Conservation (phyloP, 1,140 invertebrate species). For the Lasaia peninsularis region DNA sequence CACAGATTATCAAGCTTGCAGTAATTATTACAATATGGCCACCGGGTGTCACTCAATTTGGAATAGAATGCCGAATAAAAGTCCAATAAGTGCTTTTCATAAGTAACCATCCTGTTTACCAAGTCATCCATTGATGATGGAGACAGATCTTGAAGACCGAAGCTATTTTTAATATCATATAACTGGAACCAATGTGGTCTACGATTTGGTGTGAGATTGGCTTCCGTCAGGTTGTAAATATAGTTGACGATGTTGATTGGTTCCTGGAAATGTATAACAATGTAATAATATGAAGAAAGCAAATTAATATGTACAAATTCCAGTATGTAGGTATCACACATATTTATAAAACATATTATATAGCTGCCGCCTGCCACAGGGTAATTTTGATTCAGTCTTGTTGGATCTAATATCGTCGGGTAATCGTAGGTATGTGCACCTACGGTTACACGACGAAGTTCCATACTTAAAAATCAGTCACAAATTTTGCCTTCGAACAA, state of each 20-base stretch:
- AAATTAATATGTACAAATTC: no score
- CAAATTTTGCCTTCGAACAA: no score
- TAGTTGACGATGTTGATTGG: slow-evolving; percentile 85
- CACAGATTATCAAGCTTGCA: slow-evolving; percentile 80
- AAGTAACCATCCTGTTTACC: slow-evolving; percentile 73
- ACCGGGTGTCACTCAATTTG: slow-evolving; percentile 78
- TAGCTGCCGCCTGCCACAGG: no score
- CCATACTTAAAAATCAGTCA: neutral
- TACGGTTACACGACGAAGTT: no score
- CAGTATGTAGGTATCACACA: no score
- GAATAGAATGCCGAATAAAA: slow-evolving; percentile 72
- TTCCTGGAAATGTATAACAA: slow-evolving; percentile 66
- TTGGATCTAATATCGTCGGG: no score
- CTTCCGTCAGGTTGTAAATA: slow-evolving; percentile 86
- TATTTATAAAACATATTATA: no score
- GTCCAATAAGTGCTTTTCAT: slow-evolving; percentile 44
- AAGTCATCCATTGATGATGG: slow-evolving; percentile 71
- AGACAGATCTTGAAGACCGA: slow-evolving; percentile 74
- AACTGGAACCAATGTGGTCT: slow-evolving; percentile 82
- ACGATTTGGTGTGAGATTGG: slow-evolving; percentile 79
- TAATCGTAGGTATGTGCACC: no score
- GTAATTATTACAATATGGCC: slow-evolving; percentile 70
- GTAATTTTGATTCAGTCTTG: no score
- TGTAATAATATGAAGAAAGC: neutral
- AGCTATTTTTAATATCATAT: slow-evolving; percentile 83